A percentile compares a stretch with the other conserved stretches of the same genome.
Evolutionary conservation across 2,113 vertebrate species (phyloP).

Genomic region (Pipra filicauda): DNA sequence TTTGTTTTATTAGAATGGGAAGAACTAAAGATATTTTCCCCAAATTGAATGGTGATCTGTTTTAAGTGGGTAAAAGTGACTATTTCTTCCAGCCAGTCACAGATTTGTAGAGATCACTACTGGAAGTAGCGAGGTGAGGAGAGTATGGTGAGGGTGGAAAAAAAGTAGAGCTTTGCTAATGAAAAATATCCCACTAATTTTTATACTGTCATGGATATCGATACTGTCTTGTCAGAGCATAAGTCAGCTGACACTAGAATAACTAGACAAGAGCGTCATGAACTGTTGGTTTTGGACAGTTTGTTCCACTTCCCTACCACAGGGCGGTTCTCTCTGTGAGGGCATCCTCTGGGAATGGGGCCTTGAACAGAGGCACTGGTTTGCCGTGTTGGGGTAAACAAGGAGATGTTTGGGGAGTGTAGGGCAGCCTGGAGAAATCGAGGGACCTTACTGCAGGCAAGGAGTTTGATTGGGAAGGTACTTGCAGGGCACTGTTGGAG

Average conservation of each 20-base stretch:
- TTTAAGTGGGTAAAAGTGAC: not conserved
- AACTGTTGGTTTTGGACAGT: not conserved
- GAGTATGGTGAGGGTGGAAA: not conserved
- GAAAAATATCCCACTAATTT: not conserved
- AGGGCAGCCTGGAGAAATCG: not conserved
- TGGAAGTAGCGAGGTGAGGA: not conserved
- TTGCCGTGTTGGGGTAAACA: not conserved
- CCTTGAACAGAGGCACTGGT: not conserved
- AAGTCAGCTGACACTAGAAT: not conserved
- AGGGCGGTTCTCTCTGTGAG: not conserved
- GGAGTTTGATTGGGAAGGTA: not conserved
- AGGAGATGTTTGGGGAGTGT: not conserved
- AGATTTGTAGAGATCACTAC: not conserved
- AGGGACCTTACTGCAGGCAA: fast-evolving
- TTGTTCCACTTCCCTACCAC: not conserved
- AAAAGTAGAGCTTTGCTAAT: not conserved
- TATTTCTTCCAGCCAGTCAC: not conserved
- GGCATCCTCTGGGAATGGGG: not conserved
- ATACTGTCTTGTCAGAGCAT: not conserved
- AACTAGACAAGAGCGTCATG: not conserved
- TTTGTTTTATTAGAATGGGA: not conserved
- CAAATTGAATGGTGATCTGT: not conserved
- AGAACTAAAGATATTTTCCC: not conserved
- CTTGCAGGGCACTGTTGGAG: not conserved
- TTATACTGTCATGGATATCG: not conserved